These are phyloP conservation scores for Chelonia mydas DNA, from an alignment of 2,797 vertebrate genomes.

Conservation along the genomic window DNA sequence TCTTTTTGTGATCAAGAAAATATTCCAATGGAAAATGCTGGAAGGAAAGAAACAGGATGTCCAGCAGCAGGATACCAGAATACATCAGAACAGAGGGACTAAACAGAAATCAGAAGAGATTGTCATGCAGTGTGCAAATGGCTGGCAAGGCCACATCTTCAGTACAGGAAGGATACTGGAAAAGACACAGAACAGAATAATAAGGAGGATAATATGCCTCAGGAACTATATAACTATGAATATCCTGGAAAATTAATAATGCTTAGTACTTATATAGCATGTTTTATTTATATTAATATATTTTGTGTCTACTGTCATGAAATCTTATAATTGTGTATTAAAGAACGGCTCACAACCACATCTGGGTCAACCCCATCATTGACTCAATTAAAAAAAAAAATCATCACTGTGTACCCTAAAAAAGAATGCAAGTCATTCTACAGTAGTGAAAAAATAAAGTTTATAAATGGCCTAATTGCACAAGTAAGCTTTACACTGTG, in stretches of 20 bases:
- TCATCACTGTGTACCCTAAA: background rate
- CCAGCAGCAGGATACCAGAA: background rate
- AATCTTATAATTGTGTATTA: background rate
- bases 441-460: background rate
- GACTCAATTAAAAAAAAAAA: background rate
- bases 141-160: background rate
- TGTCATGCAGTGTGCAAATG: background rate
- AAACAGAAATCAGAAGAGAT: conserved; percentile 32
- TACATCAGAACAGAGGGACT: conserved; percentile 4
- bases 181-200: conserved; percentile 10
- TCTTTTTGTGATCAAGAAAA: conserved; percentile 49
- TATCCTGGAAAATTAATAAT: background rate
- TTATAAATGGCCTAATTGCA: background rate
- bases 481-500: background rate
- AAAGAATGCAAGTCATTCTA: background rate
- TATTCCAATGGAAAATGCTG: background rate
- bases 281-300: background rate
- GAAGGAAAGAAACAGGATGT: background rate
- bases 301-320: conserved; percentile 1
- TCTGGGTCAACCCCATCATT: background rate
- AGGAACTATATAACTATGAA: conserved; percentile 32
- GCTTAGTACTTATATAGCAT: background rate
- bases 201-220: conserved; percentile 17
- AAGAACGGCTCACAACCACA: background rate
- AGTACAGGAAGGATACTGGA: background rate